Percentiles rank a stretch among this genome's conserved stretches.
Evolutionary conservation across 2,888 invertebrate genomes (phyloP).

Genomic region (Drosophila quinaria): DNA sequence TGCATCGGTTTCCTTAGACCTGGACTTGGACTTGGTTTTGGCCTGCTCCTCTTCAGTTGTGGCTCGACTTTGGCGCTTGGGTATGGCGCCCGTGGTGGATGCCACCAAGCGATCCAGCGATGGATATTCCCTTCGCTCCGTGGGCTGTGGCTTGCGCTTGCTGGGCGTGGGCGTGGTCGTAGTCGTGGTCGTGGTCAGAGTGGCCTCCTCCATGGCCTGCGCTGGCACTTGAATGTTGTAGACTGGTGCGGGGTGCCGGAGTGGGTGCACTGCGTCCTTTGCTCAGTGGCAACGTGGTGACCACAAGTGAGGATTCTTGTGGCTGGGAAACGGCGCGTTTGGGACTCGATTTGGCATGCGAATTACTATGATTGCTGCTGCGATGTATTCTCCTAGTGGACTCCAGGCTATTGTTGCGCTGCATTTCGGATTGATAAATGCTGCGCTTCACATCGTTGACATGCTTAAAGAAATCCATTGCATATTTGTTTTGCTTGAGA

Average conservation of each 20-base stretch:
- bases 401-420: constrained; percentile 75
- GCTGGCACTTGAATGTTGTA: constrained; percentile 27
- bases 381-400: constrained; percentile 45
- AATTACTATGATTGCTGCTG: constrained; percentile 32
- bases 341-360: constrained; percentile 56
- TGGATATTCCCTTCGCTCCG: constrained; percentile 78
- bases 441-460: constrained; percentile 85
- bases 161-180: constrained; percentile 33
- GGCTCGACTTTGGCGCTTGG: constrained; percentile 66
- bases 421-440: constrained; percentile 85
- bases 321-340: constrained; percentile 45
- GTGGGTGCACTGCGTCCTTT: constrained; percentile 81
- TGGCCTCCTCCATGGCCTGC: background rate
- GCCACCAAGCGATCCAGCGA: constrained; percentile 82
- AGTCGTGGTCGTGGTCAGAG: too few species aligned
- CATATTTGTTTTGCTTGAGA: constrained; percentile 85
- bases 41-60: constrained; percentile 16
- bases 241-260: constrained; percentile 81
- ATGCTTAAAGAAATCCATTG: constrained; percentile 86
- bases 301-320: constrained; percentile 43
- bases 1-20: constrained; percentile 53
- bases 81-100: constrained; percentile 83
- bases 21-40: constrained; percentile 49
- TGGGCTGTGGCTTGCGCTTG: constrained; percentile 54
- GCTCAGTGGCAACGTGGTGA: constrained; percentile 79